Percentiles rank a stretch among this genome's conserved stretches.
Evolutionary conservation across 2,888 invertebrate genomes (phyloP).

Genomic region (Lithosia quadra): DNA sequence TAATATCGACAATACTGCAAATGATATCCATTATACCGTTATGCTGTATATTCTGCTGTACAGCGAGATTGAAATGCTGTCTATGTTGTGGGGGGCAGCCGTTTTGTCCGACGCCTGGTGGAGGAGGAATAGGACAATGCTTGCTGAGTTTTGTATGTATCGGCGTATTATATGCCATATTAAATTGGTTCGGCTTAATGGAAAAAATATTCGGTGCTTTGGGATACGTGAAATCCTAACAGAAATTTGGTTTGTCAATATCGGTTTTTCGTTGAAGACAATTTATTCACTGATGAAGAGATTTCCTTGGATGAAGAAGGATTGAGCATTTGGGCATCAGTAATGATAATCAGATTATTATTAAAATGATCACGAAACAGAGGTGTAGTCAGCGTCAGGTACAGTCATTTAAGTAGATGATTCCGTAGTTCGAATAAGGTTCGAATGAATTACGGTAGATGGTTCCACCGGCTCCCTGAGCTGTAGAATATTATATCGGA

Average conservation of each 20-base stretch:
- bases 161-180: background rate
- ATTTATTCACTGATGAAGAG: background rate
- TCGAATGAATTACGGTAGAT: too few relatives aligned
- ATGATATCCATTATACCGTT: constrained; percentile 75
- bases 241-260: background rate
- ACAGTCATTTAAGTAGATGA: too few relatives aligned
- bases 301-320: background rate
- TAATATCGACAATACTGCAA: constrained; percentile 73
- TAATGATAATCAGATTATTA: too few relatives aligned
- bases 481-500: too few relatives aligned
- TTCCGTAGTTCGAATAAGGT: too few relatives aligned
- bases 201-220: background rate
- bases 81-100: constrained; percentile 63
- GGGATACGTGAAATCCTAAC: background rate
- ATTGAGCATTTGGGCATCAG: too few relatives aligned
- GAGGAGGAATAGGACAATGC: constrained; percentile 8
- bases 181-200: background rate
- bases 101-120: background rate
- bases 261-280: too few relatives aligned
- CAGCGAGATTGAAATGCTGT: constrained; percentile 71
- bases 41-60: constrained; percentile 72
- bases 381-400: too few relatives aligned
- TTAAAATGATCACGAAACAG: too few relatives aligned
- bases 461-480: too few relatives aligned
- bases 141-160: background rate